phyloP scores from a whole-genome alignment of 1,140 invertebrate genomes.

The Himalopsyche phryganea region DNA sequence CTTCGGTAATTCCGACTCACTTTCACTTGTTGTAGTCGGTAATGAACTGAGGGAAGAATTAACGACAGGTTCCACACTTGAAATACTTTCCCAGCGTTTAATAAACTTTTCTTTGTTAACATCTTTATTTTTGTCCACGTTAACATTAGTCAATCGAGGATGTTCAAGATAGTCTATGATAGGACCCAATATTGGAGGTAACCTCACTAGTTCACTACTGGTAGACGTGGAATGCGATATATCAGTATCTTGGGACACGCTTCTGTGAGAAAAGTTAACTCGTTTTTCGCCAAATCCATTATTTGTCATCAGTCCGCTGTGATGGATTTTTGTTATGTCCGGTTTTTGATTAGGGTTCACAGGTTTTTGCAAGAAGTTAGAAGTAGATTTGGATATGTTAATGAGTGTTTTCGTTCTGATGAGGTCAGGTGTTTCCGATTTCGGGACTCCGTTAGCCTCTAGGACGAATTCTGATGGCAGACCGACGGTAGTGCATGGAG shows the following conservation, averaged over 20 bases:
- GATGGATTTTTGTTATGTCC: slow-evolving; percentile 1
- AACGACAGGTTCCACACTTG: slow-evolving; percentile 62
- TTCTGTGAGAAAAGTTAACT: slow-evolving; percentile 51
- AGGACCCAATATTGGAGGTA: slow-evolving; percentile 68
- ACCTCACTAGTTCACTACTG: slow-evolving; percentile 54
- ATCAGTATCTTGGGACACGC: slow-evolving; percentile 57
- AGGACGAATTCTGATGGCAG: slow-evolving; percentile 41
- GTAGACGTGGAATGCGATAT: slow-evolving; percentile 52
- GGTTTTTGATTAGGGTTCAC: not conserved
- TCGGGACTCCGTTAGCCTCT: slow-evolving; percentile 32
- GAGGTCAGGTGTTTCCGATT: slow-evolving; percentile 34
- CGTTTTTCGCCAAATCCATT: slow-evolving; percentile 39
- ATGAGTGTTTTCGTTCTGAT: slow-evolving; percentile 14
- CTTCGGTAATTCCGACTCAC: slow-evolving; percentile 47
- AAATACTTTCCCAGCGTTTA: slow-evolving; percentile 55
- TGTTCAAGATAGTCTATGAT: slow-evolving; percentile 56
- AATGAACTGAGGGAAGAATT: slow-evolving; percentile 65
- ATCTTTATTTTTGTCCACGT: slow-evolving; percentile 36
- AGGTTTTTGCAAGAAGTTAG: slow-evolving; percentile 3
- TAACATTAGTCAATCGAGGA: slow-evolving; percentile 14
- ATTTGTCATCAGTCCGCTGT: not conserved
- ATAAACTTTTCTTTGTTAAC: slow-evolving; percentile 35
- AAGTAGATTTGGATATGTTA: slow-evolving; percentile 14
- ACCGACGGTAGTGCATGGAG: slow-evolving; percentile 37
- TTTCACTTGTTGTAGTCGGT: slow-evolving; percentile 50